Conservation (phyloP, 2,797 vertebrate species). For the Sebastes nivosus region DNA sequence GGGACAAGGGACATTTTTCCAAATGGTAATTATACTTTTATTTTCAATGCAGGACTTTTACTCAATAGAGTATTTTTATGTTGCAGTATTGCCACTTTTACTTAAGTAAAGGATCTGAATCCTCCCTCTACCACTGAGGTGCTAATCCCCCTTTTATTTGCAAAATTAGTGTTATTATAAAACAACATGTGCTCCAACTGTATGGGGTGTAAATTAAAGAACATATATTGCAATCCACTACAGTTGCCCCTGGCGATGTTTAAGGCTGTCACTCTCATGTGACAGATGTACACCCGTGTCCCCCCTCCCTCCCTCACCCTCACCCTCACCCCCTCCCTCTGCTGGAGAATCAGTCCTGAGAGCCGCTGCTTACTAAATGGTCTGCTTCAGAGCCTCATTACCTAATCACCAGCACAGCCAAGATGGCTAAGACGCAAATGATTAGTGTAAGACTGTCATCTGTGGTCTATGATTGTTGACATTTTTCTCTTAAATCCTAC, state of each 20-base stretch:
- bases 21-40: not conserved
- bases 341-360: constrained; percentile 88
- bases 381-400: constrained; percentile 96
- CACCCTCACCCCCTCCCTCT: constrained; percentile 56
- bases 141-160: not conserved
- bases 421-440: constrained; percentile 90
- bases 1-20: not conserved
- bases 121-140: not conserved
- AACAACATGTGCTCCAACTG: not conserved
- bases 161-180: not conserved
- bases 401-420: constrained; percentile 95
- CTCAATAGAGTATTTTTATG: not conserved
- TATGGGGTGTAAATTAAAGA: not conserved
- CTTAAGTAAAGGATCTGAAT: not conserved
- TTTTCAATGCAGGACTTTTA: not conserved
- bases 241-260: constrained; percentile 81
- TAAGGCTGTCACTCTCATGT: constrained; percentile 89
- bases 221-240: constrained; percentile 81
- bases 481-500: constrained; percentile 41
- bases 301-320: constrained; percentile 73
- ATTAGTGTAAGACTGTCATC: constrained; percentile 82
- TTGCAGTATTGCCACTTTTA: not conserved
- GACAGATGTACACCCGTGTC: constrained; percentile 87
- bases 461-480: constrained; percentile 36
- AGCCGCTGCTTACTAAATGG: constrained; percentile 92